Conservation (phyloP, 2,888 invertebrate species). For the Tipula lateralis region DNA sequence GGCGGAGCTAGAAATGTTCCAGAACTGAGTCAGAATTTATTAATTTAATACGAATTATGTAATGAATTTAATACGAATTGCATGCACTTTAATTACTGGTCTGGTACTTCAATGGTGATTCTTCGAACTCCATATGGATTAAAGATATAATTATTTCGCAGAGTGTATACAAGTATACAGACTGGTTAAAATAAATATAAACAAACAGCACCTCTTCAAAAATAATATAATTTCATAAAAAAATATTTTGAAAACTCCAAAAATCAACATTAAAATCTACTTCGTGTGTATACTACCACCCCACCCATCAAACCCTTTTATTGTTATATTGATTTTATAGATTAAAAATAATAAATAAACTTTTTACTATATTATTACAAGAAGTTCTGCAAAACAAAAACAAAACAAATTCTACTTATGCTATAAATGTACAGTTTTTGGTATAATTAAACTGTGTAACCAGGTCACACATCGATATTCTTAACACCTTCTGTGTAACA, state of each 20-base stretch:
- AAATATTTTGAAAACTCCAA: background rate
- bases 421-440: too few relatives aligned
- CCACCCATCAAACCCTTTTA: background rate
- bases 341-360: background rate
- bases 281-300: background rate
- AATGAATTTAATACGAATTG: too few relatives aligned
- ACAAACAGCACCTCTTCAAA: background rate
- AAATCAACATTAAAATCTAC: background rate
- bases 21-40: too few relatives aligned
- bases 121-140: background rate
- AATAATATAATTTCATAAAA: background rate
- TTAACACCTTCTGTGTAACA: background rate
- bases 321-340: background rate
- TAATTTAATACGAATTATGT: too few relatives aligned
- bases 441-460: background rate
- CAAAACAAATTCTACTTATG: background rate
- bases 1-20: too few relatives aligned
- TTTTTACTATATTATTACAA: background rate
- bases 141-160: background rate
- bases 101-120: background rate
- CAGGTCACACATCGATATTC: background rate
- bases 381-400: background rate
- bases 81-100: background rate
- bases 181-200: slow-evolving; percentile 14
- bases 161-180: background rate